Conservation (phyloP, 2,797 vertebrate species). For the Artibeus jamaicensis region DNA sequence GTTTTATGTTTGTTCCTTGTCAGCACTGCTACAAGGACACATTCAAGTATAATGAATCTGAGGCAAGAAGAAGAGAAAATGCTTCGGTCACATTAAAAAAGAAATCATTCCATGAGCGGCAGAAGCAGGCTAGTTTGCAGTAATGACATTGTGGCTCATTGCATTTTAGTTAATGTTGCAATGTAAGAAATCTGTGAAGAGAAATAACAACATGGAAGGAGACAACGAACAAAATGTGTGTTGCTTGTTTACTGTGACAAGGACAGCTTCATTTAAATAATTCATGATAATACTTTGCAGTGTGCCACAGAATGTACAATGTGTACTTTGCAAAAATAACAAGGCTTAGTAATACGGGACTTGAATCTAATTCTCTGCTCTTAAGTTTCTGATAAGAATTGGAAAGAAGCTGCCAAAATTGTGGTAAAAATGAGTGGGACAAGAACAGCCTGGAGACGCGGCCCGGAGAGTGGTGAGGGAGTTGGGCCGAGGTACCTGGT, state of each 20-base stretch:
- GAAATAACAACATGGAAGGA: slow-evolving; percentile 51
- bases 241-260: slow-evolving; percentile 62
- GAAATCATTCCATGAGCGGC: neutral
- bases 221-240: slow-evolving; percentile 62
- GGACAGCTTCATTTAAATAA: slow-evolving; percentile 72
- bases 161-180: slow-evolving; percentile 40
- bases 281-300: slow-evolving; percentile 51
- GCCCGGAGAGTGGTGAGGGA: neutral
- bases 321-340: slow-evolving; percentile 67
- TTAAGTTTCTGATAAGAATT: slow-evolving; percentile 53
- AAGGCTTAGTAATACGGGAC: slow-evolving; percentile 19
- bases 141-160: slow-evolving; percentile 6
- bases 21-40: neutral
- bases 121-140: neutral
- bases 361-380: slow-evolving; percentile 53
- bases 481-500: neutral
- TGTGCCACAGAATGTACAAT: slow-evolving; percentile 34
- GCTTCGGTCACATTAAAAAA: neutral
- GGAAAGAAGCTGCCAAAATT: slow-evolving; percentile 9
- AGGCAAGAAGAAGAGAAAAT: slow-evolving; percentile 50
- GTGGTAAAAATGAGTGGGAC: neutral
- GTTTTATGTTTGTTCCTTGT: slow-evolving; percentile 21
- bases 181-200: slow-evolving; percentile 47
- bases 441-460: neutral
- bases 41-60: slow-evolving; percentile 23